Conservation (phyloP, 2,113 vertebrate species). For the Cranoglanis bouderius region DNA sequence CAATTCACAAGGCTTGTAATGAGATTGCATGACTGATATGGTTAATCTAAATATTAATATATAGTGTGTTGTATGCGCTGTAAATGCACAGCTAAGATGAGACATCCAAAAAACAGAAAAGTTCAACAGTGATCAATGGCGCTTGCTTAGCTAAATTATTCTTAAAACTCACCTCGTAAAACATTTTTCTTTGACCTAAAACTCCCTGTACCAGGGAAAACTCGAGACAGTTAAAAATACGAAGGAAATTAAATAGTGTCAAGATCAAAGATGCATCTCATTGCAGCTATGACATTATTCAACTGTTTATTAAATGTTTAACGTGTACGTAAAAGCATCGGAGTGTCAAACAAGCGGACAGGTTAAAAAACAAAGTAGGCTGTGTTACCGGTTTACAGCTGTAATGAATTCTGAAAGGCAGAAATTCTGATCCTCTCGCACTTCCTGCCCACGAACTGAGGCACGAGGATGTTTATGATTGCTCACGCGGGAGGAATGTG, state of each 20-base stretch:
- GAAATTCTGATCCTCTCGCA: constrained; percentile 69
- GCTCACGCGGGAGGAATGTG: constrained; percentile 71
- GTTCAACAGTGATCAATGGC: not conserved
- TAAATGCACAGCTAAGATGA: not conserved
- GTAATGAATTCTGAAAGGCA: constrained; percentile 69
- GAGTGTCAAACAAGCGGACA: not conserved
- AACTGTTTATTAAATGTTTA: not conserved
- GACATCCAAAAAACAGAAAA: not conserved
- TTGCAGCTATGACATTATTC: not conserved
- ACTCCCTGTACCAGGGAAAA: not conserved
- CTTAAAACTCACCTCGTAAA: not conserved
- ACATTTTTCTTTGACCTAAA: not conserved
- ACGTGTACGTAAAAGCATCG: not conserved
- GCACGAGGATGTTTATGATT: constrained; percentile 75
- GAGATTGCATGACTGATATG: not conserved
- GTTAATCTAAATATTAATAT: not conserved
- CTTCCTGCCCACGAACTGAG: constrained; percentile 71
- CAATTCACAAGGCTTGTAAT: not conserved
- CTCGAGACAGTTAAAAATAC: too few species aligned
- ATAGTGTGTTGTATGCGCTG: not conserved
- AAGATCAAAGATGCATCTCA: not conserved
- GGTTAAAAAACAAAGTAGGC: constrained; percentile 9
- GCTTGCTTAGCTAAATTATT: not conserved
- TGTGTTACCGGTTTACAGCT: constrained; percentile 26
- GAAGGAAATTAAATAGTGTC: not conserved